phyloP scores from a whole-genome alignment of 2,797 vertebrate genomes.

The Morelia viridis region DNA sequence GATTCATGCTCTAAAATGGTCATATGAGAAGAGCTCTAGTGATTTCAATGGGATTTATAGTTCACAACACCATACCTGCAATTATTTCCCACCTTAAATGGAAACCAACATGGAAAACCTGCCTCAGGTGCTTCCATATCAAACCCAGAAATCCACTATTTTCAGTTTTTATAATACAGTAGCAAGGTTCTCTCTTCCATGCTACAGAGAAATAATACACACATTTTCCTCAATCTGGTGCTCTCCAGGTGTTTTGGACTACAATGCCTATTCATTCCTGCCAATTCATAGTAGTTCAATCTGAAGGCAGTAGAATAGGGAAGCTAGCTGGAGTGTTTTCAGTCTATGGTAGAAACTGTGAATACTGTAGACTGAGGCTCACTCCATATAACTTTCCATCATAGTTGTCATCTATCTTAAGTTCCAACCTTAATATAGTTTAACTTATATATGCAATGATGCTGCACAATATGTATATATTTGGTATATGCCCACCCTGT shows the following conservation, averaged over 20 bases:
- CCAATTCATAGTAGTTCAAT: too few relatives aligned
- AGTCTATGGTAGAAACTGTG: too few relatives aligned
- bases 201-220: neutral
- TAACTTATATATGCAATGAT: too few relatives aligned
- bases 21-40: neutral
- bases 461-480: too few relatives aligned
- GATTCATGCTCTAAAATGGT: neutral
- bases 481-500: too few relatives aligned
- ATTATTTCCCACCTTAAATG: neutral
- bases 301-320: too few relatives aligned
- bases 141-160: neutral
- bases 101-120: neutral
- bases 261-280: neutral
- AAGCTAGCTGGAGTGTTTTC: too few relatives aligned
- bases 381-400: too few relatives aligned
- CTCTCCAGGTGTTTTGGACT: neutral
- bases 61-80: neutral
- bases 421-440: too few relatives aligned
- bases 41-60: neutral
- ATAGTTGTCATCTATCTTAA: too few relatives aligned
- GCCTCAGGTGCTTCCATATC: neutral
- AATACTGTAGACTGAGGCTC: too few relatives aligned
- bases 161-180: neutral
- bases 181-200: neutral
- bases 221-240: neutral